A percentile compares a stretch with the other conserved stretches of the same genome.
These are phyloP conservation scores for Drosophila monieri DNA, from an alignment of 2,888 invertebrate genomes.

Conservation along the genomic window DNA sequence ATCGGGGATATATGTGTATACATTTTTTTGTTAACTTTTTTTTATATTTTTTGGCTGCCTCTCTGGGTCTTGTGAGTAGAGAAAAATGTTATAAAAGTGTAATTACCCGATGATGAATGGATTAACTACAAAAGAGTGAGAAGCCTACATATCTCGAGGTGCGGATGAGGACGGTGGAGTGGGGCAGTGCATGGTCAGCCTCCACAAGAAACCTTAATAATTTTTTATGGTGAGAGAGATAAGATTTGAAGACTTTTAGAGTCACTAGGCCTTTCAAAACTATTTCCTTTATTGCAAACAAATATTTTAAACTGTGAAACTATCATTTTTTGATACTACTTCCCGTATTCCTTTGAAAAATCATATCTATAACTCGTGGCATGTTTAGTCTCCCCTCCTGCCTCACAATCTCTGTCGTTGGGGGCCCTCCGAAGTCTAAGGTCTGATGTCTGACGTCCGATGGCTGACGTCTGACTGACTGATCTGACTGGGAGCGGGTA, in stretches of 20 bases:
- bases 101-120: slow-evolving; percentile 80
- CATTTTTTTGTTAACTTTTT: slow-evolving; percentile 39
- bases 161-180: slow-evolving; percentile 48
- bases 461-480: slow-evolving; percentile 36
- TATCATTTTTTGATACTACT: neutral
- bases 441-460: slow-evolving; percentile 36
- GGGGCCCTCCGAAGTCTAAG: slow-evolving; percentile 14
- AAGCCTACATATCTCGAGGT: slow-evolving; percentile 70
- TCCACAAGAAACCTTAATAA: neutral
- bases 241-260: neutral
- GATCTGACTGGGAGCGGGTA: slow-evolving; percentile 59
- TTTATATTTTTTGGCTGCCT: slow-evolving; percentile 56
- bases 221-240: neutral
- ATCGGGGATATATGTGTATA: slow-evolving; percentile 54
- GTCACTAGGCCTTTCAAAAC: neutral
- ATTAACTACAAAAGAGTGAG: slow-evolving; percentile 75
- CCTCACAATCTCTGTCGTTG: slow-evolving; percentile 54
- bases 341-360: slow-evolving; percentile 4
- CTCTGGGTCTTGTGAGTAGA: slow-evolving; percentile 71
- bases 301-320: too few species aligned
- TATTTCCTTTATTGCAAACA: too few species aligned
- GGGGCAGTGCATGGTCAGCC: neutral
- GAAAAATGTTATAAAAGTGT: slow-evolving; percentile 79
- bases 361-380: slow-evolving; percentile 19
- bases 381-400: slow-evolving; percentile 29